These are phyloP conservation scores for Anarsia innoxiella DNA, from an alignment of 2,888 invertebrate genomes.

Conservation along the genomic window DNA sequence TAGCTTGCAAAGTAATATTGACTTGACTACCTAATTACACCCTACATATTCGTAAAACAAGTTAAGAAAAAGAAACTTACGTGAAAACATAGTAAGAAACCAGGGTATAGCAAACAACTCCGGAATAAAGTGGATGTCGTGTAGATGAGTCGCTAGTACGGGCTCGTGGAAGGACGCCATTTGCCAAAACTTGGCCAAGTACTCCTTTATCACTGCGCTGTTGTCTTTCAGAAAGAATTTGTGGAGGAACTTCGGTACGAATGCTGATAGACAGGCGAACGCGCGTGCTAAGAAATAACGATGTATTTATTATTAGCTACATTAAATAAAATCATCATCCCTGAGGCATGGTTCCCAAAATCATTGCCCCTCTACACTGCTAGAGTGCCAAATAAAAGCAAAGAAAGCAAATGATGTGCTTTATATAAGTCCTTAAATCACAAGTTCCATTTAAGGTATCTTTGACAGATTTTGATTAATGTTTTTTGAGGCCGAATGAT, in stretches of 20 bases:
- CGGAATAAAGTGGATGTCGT: slow-evolving; percentile 95
- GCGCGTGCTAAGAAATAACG: slow-evolving; percentile 83
- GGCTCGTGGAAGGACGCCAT: slow-evolving; percentile 97
- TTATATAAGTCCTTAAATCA: too few species aligned
- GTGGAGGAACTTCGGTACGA: slow-evolving; percentile 96
- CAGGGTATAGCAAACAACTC: slow-evolving; percentile 99
- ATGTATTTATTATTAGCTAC: background rate
- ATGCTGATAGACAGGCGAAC: slow-evolving; percentile 94
- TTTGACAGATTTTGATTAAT: too few species aligned
- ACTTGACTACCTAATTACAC: too few species aligned
- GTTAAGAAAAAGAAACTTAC: slow-evolving; percentile 74
- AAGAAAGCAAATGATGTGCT: too few species aligned
- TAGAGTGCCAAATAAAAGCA: too few species aligned
- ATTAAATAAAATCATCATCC: too few species aligned
- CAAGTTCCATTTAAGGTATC: too few species aligned
- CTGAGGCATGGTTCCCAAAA: too few species aligned
- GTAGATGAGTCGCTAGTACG: slow-evolving; percentile 90
- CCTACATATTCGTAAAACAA: too few species aligned
- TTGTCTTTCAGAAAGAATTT: slow-evolving; percentile 99
- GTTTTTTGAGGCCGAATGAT: too few species aligned
- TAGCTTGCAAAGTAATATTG: too few species aligned
- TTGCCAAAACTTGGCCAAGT: slow-evolving; percentile 97
- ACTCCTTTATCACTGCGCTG: slow-evolving; percentile 97
- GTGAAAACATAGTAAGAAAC: slow-evolving; percentile 99
- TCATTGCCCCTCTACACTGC: too few species aligned